phyloP scores from a whole-genome alignment of 2,888 invertebrate species.

The Cactoblastis cactorum region DNA sequence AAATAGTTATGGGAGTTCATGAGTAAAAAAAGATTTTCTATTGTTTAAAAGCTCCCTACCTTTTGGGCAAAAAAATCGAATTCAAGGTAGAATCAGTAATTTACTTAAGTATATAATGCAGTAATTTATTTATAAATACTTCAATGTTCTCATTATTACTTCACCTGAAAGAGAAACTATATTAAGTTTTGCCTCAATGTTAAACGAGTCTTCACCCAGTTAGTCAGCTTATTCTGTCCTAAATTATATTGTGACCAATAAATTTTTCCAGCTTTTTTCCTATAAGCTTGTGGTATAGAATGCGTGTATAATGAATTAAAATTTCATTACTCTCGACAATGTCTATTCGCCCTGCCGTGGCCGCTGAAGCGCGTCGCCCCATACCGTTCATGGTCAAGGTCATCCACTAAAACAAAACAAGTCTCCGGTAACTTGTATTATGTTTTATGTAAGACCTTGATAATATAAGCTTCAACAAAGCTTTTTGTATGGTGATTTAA shows the following conservation, averaged over 20 bases:
- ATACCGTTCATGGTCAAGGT: constrained; percentile 74
- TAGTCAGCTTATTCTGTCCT: not conserved
- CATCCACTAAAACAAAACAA: constrained; percentile 65
- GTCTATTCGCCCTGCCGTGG: constrained; percentile 67
- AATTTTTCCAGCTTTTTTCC: not conserved
- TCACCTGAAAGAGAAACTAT: no score
- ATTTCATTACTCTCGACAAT: constrained; percentile 62
- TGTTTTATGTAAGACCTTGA: constrained; percentile 11
- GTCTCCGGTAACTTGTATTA: constrained; percentile 20
- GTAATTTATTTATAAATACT: no score
- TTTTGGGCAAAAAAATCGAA: no score
- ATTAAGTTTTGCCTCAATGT: no score
- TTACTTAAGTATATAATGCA: no score
- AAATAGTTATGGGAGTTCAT: no score
- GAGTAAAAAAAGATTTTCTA: no score
- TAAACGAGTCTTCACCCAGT: not conserved
- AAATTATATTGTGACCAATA: constrained; percentile 9
- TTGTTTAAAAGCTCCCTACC: no score
- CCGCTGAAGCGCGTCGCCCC: constrained; percentile 68
- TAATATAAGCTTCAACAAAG: not conserved
- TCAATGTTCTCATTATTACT: no score
- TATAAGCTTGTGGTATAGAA: constrained; percentile 30
- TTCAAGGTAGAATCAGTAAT: no score
- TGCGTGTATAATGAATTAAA: constrained; percentile 61
- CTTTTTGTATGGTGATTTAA: not conserved